phyloP scores from a whole-genome alignment of 1,140 invertebrate species.

The Neelides sp. region DNA sequence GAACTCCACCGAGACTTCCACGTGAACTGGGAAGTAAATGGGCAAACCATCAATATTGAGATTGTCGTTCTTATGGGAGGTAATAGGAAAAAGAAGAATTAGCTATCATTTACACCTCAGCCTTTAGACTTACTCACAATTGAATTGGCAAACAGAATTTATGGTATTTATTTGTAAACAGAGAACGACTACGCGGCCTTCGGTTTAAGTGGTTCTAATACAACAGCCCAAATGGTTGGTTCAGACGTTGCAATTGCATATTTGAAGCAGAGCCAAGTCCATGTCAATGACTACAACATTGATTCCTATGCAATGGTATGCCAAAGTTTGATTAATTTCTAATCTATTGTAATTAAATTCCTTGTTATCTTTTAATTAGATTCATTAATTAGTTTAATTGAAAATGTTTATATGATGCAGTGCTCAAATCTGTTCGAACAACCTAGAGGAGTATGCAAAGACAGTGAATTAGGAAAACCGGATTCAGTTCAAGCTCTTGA shows the following conservation, averaged over 20 bases:
- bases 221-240: constrained; percentile 65
- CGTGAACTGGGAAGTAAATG: constrained; percentile 78
- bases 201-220: constrained; percentile 61
- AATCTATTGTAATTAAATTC: constrained; percentile 5
- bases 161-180: constrained; percentile 37
- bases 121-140: constrained; percentile 5
- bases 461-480: constrained; percentile 50
- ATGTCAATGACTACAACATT: constrained; percentile 55
- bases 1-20: constrained; percentile 71
- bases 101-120: not conserved
- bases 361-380: not conserved
- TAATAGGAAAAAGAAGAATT: constrained; percentile 17
- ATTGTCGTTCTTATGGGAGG: constrained; percentile 61
- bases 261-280: constrained; percentile 36
- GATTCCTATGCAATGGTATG: constrained; percentile 64
- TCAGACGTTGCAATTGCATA: constrained; percentile 68
- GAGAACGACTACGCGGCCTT: constrained; percentile 75
- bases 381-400: not conserved
- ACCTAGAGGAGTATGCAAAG: constrained; percentile 73
- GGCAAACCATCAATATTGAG: constrained; percentile 74
- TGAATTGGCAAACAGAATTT: not conserved
- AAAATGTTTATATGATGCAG: constrained; percentile 36
- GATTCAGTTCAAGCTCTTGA: constrained; percentile 26
- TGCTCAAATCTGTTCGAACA: constrained; percentile 71
- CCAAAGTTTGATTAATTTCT: constrained; percentile 3